Percentiles rank a stretch among this genome's conserved stretches.
Conservation (phyloP, 2,888 invertebrate species). For the Augiades crinisus region DNA sequence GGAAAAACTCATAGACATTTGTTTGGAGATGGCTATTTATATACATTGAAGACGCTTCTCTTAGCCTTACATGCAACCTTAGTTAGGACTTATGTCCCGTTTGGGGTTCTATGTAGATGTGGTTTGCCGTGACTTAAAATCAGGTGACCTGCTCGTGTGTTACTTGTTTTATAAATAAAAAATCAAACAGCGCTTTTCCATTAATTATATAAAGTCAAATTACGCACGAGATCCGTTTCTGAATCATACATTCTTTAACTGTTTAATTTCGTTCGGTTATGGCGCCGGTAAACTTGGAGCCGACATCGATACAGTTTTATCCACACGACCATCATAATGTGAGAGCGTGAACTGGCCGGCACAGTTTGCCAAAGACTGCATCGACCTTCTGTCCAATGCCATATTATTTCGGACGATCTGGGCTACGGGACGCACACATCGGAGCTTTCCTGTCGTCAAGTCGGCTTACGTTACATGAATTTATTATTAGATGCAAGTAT, state of each 20-base stretch:
- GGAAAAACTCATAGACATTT: no score
- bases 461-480: slow-evolving; percentile 16
- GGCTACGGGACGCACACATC: slow-evolving; percentile 38
- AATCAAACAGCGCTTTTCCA: no score
- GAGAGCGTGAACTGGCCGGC: slow-evolving; percentile 43
- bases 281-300: background rate
- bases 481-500: slow-evolving; percentile 8
- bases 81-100: no score
- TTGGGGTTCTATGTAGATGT: no score
- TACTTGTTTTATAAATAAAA: no score
- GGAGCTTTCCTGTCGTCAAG: slow-evolving; percentile 17
- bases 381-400: slow-evolving; percentile 74
- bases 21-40: no score
- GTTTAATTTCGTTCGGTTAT: background rate
- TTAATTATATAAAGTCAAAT: background rate
- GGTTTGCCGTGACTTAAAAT: no score
- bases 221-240: background rate
- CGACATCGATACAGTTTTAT: slow-evolving; percentile 2
- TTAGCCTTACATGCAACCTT: no score
- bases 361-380: slow-evolving; percentile 83
- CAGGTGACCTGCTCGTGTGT: no score
- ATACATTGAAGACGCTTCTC: no score
- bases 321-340: slow-evolving; percentile 33
- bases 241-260: background rate
- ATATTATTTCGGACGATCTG: slow-evolving; percentile 61